These are phyloP conservation scores for Catonia carolina DNA, from an alignment of 2,888 invertebrate species.

Conservation along the genomic window DNA sequence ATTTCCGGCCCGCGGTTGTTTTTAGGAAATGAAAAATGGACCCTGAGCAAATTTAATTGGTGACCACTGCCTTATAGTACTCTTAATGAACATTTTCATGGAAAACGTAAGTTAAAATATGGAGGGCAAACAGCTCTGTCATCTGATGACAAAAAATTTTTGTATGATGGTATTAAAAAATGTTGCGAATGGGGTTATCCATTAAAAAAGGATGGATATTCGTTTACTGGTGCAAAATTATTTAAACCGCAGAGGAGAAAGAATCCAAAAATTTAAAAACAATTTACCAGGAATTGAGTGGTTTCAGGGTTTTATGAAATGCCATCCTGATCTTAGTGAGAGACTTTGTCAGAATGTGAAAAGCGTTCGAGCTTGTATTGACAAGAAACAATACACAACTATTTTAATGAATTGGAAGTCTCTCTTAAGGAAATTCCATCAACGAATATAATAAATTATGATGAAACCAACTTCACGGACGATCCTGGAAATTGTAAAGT, in stretches of 20 bases:
- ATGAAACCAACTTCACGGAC: conserved; percentile 38
- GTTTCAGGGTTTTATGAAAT: conserved; percentile 31
- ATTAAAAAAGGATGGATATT: conserved; percentile 30
- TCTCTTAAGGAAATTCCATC: conserved; percentile 26
- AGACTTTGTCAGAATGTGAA: conserved; percentile 29
- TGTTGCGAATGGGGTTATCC: conserved; percentile 34
- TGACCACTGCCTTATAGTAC: not conserved
- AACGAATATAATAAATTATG: conserved; percentile 35
- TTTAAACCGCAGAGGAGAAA: conserved; percentile 31
- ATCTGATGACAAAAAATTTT: conserved; percentile 25
- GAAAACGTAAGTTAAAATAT: not conserved
- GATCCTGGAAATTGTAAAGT: conserved; percentile 34
- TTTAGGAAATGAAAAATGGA: not conserved
- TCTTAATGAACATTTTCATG: not conserved
- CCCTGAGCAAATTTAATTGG: not conserved
- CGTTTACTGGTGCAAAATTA: conserved; percentile 32
- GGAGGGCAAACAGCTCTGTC: conserved; percentile 27
- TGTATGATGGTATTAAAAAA: conserved; percentile 22
- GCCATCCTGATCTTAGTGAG: conserved; percentile 29
- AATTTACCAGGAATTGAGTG: conserved; percentile 32
- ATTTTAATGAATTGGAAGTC: conserved; percentile 32
- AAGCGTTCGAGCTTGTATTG: conserved; percentile 31
- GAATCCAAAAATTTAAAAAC: conserved; percentile 29
- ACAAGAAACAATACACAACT: conserved; percentile 30
- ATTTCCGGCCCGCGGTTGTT: not conserved